phyloP scores from a whole-genome alignment of 1,140 invertebrate genomes.

The Popillia japonica region DNA sequence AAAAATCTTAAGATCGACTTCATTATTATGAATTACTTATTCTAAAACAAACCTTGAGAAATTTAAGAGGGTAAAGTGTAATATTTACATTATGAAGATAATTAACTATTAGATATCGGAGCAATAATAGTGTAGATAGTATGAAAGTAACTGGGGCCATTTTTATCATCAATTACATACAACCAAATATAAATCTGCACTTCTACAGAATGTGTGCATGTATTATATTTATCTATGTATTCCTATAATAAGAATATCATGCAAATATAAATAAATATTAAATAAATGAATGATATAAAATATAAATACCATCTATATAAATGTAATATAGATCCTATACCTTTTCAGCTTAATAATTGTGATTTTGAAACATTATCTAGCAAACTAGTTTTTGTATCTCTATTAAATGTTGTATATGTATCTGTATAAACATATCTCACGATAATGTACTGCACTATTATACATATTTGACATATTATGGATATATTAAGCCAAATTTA shows the following conservation, averaged over 20 bases:
- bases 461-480: no score
- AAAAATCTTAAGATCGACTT: no score
- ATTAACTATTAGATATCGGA: slow-evolving; percentile 13
- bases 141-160: slow-evolving; percentile 34
- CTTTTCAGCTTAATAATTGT: not conserved
- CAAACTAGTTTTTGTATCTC: no score
- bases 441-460: no score
- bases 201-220: not conserved
- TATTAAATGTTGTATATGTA: no score
- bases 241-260: not conserved
- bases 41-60: no score
- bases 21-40: no score
- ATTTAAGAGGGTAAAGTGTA: no score
- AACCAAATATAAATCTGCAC: not conserved
- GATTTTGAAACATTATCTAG: no score
- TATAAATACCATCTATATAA: not conserved
- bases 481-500: no score
- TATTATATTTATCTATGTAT: not conserved
- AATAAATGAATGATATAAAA: not conserved
- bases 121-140: slow-evolving; percentile 35
- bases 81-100: not conserved
- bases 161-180: slow-evolving; percentile 20
- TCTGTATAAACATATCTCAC: no score
- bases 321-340: not conserved
- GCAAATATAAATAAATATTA: not conserved